A percentile compares a stretch with the other conserved stretches of the same genome.
Conservation (phyloP, 2,113 vertebrate species). For the Elachura formosa region DNA sequence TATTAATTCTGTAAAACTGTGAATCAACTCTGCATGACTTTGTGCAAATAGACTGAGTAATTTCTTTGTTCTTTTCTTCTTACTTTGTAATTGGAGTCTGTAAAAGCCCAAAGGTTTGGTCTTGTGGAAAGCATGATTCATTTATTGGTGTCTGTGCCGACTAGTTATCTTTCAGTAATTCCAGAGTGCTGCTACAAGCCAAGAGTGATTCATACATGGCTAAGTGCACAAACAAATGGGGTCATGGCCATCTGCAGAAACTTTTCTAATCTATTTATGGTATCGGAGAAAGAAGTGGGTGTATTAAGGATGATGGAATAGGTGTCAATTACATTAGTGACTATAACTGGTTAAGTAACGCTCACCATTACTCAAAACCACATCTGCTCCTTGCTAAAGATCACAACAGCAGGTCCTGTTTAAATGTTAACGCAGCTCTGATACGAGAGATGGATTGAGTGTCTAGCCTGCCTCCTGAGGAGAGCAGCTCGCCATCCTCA, state of each 20-base stretch:
- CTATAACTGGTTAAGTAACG: slow-evolving; percentile 33
- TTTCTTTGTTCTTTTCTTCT: slow-evolving; percentile 79
- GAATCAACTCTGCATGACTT: slow-evolving; percentile 75
- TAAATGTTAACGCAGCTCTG: neutral
- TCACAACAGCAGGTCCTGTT: neutral
- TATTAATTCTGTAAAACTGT: slow-evolving; percentile 73
- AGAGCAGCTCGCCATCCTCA: neutral
- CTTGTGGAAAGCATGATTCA: slow-evolving; percentile 79
- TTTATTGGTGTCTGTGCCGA: slow-evolving; percentile 76
- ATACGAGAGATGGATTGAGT: neutral
- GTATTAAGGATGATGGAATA: slow-evolving; percentile 56
- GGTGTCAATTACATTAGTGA: slow-evolving; percentile 57
- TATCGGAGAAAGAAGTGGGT: slow-evolving; percentile 62
- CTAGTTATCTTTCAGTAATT: slow-evolving; percentile 71
- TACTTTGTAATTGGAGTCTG: slow-evolving; percentile 77
- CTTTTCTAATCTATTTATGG: slow-evolving; percentile 70
- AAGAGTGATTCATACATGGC: slow-evolving; percentile 70
- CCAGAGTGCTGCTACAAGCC: slow-evolving; percentile 66
- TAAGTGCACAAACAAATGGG: slow-evolving; percentile 65
- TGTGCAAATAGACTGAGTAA: slow-evolving; percentile 78
- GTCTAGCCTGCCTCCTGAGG: neutral
- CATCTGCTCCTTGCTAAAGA: neutral
- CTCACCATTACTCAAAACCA: slow-evolving; percentile 30
- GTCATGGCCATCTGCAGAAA: slow-evolving; percentile 69
- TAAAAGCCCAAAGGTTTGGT: slow-evolving; percentile 76